Percentiles rank a stretch among this genome's conserved stretches.
Evolutionary conservation across 2,113 vertebrate species (phyloP).

Genomic region (Oncorhynchus masou): DNA sequence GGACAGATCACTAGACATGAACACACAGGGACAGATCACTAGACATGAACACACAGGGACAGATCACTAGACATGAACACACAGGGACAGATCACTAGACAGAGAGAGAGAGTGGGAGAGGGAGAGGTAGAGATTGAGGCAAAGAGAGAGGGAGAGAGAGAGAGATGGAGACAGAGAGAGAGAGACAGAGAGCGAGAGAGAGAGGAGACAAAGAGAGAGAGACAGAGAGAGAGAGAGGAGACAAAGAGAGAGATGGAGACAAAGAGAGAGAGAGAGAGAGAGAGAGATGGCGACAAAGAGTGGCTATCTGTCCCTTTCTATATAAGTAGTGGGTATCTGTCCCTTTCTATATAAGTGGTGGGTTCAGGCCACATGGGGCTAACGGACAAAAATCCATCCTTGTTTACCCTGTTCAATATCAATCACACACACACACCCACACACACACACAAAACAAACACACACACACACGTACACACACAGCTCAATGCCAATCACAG

Average conservation of each 20-base stretch:
- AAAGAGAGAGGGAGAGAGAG: too few species aligned
- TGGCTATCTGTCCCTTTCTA: too few species aligned
- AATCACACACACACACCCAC: conserved; percentile 54
- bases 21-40: too few species aligned
- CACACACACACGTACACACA: conserved; percentile 11
- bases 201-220: too few species aligned
- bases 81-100: too few species aligned
- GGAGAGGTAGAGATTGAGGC: too few species aligned
- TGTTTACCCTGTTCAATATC: conserved; percentile 72
- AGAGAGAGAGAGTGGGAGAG: too few species aligned
- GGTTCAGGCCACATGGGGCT: conserved; percentile 59
- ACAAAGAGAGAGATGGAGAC: too few species aligned
- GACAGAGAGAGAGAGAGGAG: background rate
- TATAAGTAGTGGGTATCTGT: too few species aligned
- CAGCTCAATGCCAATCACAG: conserved; percentile 67
- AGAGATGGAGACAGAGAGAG: background rate
- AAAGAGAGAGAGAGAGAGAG: too few species aligned
- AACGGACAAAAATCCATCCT: conserved; percentile 74
- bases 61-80: conserved; percentile 38
- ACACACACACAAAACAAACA: background rate
- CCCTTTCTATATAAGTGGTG: conserved; percentile 19
- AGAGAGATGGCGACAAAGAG: too few species aligned
- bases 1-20: too few species aligned
- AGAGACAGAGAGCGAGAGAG: background rate
- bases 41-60: conserved; percentile 45